Evolutionary conservation across 2,797 vertebrate genomes (phyloP).

Genomic region (Luscinia luscinia): DNA sequence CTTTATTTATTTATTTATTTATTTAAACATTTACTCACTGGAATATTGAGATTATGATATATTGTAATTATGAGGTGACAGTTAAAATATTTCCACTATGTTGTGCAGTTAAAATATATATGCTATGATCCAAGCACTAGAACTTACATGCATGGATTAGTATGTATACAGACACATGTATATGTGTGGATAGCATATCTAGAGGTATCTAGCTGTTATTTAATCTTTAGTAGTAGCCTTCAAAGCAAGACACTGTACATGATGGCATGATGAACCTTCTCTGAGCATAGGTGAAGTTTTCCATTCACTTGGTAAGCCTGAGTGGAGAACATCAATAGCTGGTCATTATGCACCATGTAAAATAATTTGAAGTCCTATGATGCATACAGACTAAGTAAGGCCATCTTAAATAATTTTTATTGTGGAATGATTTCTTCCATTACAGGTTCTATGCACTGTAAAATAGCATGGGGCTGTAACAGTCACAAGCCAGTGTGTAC

Average conservation of each 20-base stretch:
- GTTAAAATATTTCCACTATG: constrained; percentile 3
- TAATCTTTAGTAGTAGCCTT: constrained; percentile 40
- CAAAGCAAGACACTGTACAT: constrained; percentile 24
- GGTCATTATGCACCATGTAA: constrained; percentile 73
- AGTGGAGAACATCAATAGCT: constrained; percentile 64
- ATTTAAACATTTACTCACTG: not conserved
- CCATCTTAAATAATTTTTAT: constrained; percentile 76
- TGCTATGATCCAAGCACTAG: not conserved
- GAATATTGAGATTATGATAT: not conserved
- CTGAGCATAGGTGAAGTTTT: constrained; percentile 49
- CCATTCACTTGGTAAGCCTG: constrained; percentile 62
- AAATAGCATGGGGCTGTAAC: constrained; percentile 62
- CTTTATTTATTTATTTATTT: not conserved
- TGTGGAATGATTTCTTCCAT: constrained; percentile 72
- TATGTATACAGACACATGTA: not conserved
- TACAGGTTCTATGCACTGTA: constrained; percentile 69
- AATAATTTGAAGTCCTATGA: constrained; percentile 67
- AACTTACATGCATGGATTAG: not conserved
- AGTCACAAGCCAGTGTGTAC: constrained; percentile 60
- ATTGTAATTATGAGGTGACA: constrained; percentile 11
- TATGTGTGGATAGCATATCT: not conserved
- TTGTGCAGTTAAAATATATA: constrained; percentile 8
- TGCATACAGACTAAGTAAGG: constrained; percentile 70
- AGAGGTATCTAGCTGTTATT: constrained; percentile 40
- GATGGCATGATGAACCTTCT: constrained; percentile 25